Percentiles rank a stretch among this genome's conserved stretches.
Evolutionary conservation across 2,888 invertebrate species (phyloP).

Genomic region (Clunio marinus): DNA sequence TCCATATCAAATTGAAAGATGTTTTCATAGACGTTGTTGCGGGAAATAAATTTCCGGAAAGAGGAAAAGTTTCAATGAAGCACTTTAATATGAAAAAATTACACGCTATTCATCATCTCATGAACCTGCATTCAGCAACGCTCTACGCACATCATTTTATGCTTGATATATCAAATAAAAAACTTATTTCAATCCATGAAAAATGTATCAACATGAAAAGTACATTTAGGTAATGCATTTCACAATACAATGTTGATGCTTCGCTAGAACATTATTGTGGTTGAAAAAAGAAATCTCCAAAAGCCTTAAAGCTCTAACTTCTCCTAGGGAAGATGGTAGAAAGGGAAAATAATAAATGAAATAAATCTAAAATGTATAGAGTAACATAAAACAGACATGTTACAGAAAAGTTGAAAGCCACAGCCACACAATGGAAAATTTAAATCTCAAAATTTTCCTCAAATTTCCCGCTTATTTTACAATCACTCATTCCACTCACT

Average conservation of each 20-base stretch:
- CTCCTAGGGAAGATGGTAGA: too few relatives aligned
- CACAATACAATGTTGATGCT: neutral
- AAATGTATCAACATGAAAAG: neutral
- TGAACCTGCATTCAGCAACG: neutral
- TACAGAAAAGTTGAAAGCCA: neutral
- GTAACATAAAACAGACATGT: too few relatives aligned
- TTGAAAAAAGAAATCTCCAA: neutral
- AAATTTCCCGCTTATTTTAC: too few relatives aligned
- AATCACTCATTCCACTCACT: too few relatives aligned
- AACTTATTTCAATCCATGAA: too few relatives aligned
- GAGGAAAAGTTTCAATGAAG: too few relatives aligned
- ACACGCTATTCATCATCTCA: neutral
- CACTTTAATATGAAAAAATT: neutral
- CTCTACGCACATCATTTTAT: neutral
- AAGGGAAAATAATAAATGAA: too few relatives aligned
- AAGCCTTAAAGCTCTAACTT: neutral
- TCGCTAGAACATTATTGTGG: neutral
- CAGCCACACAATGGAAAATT: neutral
- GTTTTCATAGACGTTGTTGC: neutral
- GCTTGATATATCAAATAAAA: too few relatives aligned
- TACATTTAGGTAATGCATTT: neutral
- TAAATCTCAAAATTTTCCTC: too few relatives aligned
- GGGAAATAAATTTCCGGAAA: neutral
- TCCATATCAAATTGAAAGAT: too few relatives aligned
- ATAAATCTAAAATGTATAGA: neutral